These are phyloP conservation scores for Philonicus albiceps DNA, from an alignment of 2,888 invertebrate genomes.

Conservation along the genomic window DNA sequence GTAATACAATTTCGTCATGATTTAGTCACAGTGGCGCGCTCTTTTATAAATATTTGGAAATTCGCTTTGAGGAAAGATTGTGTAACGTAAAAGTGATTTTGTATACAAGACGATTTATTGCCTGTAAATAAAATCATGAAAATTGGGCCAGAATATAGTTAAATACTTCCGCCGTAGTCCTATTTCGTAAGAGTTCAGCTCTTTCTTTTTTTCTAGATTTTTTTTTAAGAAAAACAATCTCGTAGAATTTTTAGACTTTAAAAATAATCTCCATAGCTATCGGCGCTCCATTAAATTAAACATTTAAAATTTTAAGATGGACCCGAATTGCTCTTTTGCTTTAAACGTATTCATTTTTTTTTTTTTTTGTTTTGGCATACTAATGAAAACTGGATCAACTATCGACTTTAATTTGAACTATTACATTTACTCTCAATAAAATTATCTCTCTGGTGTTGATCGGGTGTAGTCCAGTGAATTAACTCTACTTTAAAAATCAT, in stretches of 20 bases:
- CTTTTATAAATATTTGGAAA: background rate
- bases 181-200: background rate
- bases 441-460: too few species aligned
- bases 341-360: too few species aligned
- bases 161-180: background rate
- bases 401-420: too few species aligned
- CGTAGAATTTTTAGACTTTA: background rate
- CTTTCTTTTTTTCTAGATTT: too few species aligned
- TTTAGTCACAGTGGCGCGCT: background rate
- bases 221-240: background rate
- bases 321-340: background rate
- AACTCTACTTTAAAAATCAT: too few species aligned
- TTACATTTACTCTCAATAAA: too few species aligned
- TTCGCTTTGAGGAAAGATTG: background rate
- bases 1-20: conserved; percentile 1
- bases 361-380: too few species aligned
- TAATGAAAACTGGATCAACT: too few species aligned
- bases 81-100: background rate
- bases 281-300: background rate
- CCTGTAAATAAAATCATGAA: background rate
- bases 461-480: too few species aligned
- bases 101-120: background rate
- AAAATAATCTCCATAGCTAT: background rate
- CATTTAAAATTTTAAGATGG: background rate
- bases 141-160: background rate